A percentile compares a stretch with the other conserved stretches of the same genome.
These are phyloP conservation scores for Nemoura dubitans DNA, from an alignment of 2,888 invertebrate species.

Conservation along the genomic window DNA sequence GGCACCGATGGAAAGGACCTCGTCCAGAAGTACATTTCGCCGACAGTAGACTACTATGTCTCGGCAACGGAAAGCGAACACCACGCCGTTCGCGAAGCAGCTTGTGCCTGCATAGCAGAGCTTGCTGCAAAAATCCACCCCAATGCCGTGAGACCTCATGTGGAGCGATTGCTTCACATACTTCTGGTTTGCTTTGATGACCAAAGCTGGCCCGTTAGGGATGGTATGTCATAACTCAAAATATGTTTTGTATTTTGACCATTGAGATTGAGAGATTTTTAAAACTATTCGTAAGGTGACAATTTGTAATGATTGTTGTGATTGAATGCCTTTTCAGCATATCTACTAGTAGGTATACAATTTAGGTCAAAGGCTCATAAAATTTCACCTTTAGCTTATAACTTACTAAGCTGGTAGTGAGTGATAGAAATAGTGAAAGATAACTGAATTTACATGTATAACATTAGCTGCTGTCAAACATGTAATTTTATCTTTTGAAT, in stretches of 20 bases:
- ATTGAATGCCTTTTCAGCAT: too few relatives aligned
- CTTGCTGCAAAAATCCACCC: constrained; percentile 61
- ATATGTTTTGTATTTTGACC: too few relatives aligned
- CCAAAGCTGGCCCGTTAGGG: constrained; percentile 67
- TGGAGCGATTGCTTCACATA: constrained; percentile 60
- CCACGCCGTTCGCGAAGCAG: constrained; percentile 66
- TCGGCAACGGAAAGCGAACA: constrained; percentile 63
- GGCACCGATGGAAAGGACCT: constrained; percentile 60
- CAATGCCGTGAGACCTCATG: constrained; percentile 59
- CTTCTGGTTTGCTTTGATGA: constrained; percentile 64
- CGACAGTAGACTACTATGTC: constrained; percentile 63
- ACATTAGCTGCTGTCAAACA: too few relatives aligned
- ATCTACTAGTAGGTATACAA: neutral
- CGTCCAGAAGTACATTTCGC: constrained; percentile 61
- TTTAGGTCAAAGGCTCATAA: neutral
- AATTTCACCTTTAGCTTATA: too few relatives aligned
- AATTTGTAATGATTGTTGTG: too few relatives aligned
- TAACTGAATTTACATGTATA: too few relatives aligned
- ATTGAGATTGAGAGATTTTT: too few relatives aligned
- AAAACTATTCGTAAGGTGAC: too few relatives aligned
- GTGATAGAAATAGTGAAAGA: too few relatives aligned
- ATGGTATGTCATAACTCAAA: constrained; percentile 58
- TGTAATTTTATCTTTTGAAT: too few relatives aligned
- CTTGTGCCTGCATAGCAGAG: constrained; percentile 67
- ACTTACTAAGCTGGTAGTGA: too few relatives aligned